These are phyloP conservation scores for Teinopalpus imperialis DNA, from an alignment of 2,888 invertebrate genomes.

Conservation along the genomic window DNA sequence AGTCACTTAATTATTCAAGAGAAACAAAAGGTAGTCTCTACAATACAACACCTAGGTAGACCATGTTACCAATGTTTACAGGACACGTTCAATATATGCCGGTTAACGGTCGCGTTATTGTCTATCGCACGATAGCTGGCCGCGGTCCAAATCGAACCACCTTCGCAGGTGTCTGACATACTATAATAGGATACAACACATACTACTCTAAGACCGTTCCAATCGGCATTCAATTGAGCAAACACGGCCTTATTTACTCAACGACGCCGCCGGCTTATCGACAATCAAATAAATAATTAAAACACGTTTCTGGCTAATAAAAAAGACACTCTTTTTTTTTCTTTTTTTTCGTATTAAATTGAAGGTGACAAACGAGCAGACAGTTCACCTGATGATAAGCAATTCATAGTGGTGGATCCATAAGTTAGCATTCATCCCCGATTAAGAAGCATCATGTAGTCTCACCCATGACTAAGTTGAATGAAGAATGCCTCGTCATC, in stretches of 20 bases:
- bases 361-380: too few relatives aligned
- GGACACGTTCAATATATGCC: conserved; percentile 42
- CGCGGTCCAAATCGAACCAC: conserved; percentile 50
- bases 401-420: too few relatives aligned
- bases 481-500: too few relatives aligned
- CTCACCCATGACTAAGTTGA: too few relatives aligned
- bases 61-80: neutral
- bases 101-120: conserved; percentile 59
- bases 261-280: neutral
- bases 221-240: conserved; percentile 55
- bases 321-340: neutral
- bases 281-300: conserved; percentile 6
- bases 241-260: conserved; percentile 45
- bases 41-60: too few relatives aligned
- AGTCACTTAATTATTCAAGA: too few relatives aligned
- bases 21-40: too few relatives aligned
- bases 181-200: conserved; percentile 39
- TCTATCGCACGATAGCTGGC: conserved; percentile 63
- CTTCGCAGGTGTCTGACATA: conserved; percentile 58
- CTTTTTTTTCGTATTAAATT: too few relatives aligned
- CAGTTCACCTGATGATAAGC: too few relatives aligned
- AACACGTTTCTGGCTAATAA: neutral
- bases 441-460: too few relatives aligned
- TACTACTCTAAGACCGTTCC: conserved; percentile 29
- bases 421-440: too few relatives aligned